Evolutionary conservation across 2,888 invertebrate species (phyloP).

Genomic region (Patella caerulea): DNA sequence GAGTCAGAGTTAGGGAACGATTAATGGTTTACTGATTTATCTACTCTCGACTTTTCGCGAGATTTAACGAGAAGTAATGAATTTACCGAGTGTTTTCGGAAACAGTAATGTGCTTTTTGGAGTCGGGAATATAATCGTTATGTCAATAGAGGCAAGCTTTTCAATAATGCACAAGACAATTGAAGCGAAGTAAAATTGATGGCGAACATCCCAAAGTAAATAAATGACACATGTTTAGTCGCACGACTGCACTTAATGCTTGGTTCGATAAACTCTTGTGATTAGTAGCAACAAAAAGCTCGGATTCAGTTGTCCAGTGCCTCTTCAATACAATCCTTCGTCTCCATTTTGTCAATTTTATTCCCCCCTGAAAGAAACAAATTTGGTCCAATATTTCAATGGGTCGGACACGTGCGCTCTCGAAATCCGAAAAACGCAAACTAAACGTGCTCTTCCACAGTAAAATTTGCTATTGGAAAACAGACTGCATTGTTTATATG

Average conservation of each 20-base stretch:
- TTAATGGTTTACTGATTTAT: too few relatives aligned
- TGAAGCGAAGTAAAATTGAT: not conserved
- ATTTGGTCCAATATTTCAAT: slow-evolving; percentile 1
- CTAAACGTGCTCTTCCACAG: too few relatives aligned
- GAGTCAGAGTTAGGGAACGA: too few relatives aligned
- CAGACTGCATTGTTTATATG: not conserved
- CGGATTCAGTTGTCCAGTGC: not conserved
- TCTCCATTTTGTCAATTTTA: not conserved
- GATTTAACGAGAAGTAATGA: not conserved
- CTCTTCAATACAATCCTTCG: not conserved
- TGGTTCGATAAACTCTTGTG: not conserved
- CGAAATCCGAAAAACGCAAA: not conserved
- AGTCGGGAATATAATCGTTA: not conserved
- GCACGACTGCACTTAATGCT: slow-evolving; percentile 9
- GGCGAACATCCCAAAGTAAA: slow-evolving; percentile 3
- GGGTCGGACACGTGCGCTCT: slow-evolving; percentile 7
- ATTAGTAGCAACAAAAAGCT: too few relatives aligned
- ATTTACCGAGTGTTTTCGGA: not conserved
- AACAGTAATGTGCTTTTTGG: not conserved
- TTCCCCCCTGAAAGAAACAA: not conserved
- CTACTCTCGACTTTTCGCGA: too few relatives aligned
- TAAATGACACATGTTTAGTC: slow-evolving; percentile 12
- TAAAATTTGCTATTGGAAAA: too few relatives aligned
- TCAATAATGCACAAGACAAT: slow-evolving; percentile 9
- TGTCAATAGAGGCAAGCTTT: slow-evolving; percentile 4